phyloP scores from a whole-genome alignment of 1,140 invertebrate species.

The Metaphire vulgaris region DNA sequence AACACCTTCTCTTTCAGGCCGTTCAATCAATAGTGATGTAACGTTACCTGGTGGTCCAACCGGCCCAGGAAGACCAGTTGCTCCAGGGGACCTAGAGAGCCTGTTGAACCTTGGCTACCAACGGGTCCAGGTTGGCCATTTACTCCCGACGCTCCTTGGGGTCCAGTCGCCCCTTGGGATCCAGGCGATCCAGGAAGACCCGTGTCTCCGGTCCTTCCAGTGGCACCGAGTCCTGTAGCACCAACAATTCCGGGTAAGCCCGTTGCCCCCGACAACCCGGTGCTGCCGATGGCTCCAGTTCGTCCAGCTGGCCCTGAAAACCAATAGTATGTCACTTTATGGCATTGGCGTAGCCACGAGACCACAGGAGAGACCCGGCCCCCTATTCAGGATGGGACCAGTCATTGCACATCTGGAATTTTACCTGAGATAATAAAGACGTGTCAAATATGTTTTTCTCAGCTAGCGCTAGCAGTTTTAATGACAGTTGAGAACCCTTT shows the following conservation, averaged over 20 bases:
- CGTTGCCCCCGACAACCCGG: conserved; percentile 1
- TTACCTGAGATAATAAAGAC: too few species aligned
- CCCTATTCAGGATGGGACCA: too few species aligned
- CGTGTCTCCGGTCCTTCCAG: not conserved
- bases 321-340: too few species aligned
- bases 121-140: not conserved
- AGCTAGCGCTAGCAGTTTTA: too few species aligned
- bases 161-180: not conserved
- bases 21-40: too few species aligned
- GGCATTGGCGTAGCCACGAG: too few species aligned
- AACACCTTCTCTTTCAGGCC: too few species aligned
- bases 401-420: too few species aligned
- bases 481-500: too few species aligned
- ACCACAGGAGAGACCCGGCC: too few species aligned
- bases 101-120: conserved; percentile 13
- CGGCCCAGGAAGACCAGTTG: conserved; percentile 24
- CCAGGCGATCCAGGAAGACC: conserved; percentile 3
- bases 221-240: not conserved
- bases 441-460: too few species aligned
- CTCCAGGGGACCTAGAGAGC: conserved; percentile 28
- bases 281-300: conserved; percentile 1
- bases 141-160: not conserved
- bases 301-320: conserved; percentile 1
- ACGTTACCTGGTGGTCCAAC: conserved; percentile 19
- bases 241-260: conserved; percentile 1